A percentile compares a stretch with the other conserved stretches of the same genome.
Conservation (phyloP, 2,113 vertebrate species). For the Fulmarus glacialis region DNA sequence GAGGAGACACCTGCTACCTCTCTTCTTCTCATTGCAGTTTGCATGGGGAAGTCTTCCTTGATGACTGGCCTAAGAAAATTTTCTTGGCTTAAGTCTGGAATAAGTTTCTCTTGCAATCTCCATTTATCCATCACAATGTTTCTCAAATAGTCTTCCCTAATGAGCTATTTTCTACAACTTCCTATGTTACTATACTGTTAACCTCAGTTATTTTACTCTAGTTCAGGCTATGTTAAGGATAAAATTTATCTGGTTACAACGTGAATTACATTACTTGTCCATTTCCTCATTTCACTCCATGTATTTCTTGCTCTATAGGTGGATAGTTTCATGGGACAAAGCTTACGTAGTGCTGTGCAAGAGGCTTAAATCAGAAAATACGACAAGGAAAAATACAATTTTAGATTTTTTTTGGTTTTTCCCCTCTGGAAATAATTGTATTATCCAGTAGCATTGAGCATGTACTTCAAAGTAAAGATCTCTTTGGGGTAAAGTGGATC, state of each 20-base stretch:
- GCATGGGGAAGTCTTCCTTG: neutral
- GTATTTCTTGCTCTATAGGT: neutral
- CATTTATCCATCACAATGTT: neutral
- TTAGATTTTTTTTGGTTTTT: neutral
- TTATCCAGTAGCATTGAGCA: neutral
- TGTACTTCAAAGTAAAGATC: neutral
- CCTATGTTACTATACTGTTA: accelerated
- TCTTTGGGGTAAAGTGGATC: neutral
- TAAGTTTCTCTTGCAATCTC: neutral
- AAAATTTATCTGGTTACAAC: neutral
- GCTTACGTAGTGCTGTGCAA: neutral
- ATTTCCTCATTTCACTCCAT: neutral
- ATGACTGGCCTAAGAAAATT: neutral
- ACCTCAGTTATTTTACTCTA: neutral
- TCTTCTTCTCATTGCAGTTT: neutral
- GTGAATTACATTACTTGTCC: neutral
- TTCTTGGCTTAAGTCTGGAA: neutral
- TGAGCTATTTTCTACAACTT: neutral
- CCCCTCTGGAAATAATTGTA: neutral
- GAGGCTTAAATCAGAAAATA: neutral
- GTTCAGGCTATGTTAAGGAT: neutral
- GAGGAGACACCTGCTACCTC: neutral
- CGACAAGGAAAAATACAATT: neutral
- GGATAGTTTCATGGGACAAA: neutral
- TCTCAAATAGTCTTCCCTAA: neutral